Evolutionary conservation across 1,140 invertebrate genomes (phyloP), one percentile per base, ranked within the genome.

Genomic region (Tribolium madens): DNA sequence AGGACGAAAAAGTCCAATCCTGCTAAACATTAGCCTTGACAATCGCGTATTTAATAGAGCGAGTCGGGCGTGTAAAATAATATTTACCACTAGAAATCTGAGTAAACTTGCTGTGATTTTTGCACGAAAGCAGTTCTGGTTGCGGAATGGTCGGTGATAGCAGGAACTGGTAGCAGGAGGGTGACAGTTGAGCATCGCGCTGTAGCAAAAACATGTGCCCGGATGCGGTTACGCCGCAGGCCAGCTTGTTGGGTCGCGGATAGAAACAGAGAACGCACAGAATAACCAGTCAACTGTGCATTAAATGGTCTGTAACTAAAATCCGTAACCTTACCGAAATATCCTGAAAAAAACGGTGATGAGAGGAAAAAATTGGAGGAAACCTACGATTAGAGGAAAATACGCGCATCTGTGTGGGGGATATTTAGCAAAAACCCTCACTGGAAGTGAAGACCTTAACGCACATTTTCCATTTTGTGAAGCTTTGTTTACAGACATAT

Each of bases 171-270:
- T 57, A 57, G 72, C 31, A 57, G 50, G 72, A 73, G 72, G 72
- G 48, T 52, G 18, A 31, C 36, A 36, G 36, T 36, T 47, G 36
- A 73, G 69, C 50, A 48, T 72, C 72, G 71, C 48, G 36, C 48
- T 75, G 47, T 47, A 71, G 77, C 73, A 78, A 78, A 78, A 78
- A 78, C 77, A 78, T 78, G 74, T 78, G 73, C 77, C 77, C 73
- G 77, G 77, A 78, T 78, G 77, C 74, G 77, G 77, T 78, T 73
- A 73, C 18, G 77, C 77, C 77, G 73, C 73, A 69, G 77, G 77
- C 73, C 74, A 73, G 77, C 72, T 76, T 76, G 69, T 75, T 72
- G 57, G 77, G 77, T 73, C 73, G 60, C 42, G 52, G 36, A 64
- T 57, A 57, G 57, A 48, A 57, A 48, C 64, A 36, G 57, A 64